Conservation (phyloP, 2,797 vertebrate genomes). For the Pristis pectinata region DNA sequence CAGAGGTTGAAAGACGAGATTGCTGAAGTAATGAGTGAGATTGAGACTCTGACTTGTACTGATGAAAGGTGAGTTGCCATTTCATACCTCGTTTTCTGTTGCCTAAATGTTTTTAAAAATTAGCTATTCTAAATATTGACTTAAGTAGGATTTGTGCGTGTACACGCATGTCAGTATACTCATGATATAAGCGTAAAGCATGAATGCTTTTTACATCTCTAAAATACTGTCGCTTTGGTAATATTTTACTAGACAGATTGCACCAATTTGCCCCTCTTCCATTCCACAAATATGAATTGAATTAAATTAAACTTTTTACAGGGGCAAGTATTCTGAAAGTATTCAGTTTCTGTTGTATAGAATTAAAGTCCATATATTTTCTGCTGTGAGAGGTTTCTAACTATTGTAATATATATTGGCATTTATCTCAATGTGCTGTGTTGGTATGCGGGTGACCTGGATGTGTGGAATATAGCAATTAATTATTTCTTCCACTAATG, state of each 20-base stretch:
- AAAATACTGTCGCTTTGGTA: not conserved
- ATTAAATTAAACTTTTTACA: not conserved
- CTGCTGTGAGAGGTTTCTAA: not conserved
- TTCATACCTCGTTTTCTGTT: not conserved
- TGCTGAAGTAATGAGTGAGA: conserved; percentile 96
- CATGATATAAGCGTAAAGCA: not conserved
- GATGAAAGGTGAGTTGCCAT: conserved; percentile 75
- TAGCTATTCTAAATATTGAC: not conserved
- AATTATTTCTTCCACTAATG: not conserved
- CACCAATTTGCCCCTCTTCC: not conserved
- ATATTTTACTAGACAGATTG: not conserved
- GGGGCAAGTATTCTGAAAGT: not conserved
- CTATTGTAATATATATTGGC: not conserved
- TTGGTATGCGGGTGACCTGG: not conserved
- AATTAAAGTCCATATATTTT: not conserved
- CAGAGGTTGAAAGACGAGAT: conserved; percentile 96
- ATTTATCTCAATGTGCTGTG: not conserved
- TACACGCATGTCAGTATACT: not conserved
- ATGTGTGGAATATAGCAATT: not conserved
- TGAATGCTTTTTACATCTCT: not conserved
- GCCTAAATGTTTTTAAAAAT: not conserved
- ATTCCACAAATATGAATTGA: not conserved
- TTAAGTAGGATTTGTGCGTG: not conserved
- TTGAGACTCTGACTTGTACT: conserved; percentile 85
- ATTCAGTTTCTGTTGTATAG: not conserved